Conservation (phyloP, 2,113 vertebrate genomes). For the Chaetodon auriga region DNA sequence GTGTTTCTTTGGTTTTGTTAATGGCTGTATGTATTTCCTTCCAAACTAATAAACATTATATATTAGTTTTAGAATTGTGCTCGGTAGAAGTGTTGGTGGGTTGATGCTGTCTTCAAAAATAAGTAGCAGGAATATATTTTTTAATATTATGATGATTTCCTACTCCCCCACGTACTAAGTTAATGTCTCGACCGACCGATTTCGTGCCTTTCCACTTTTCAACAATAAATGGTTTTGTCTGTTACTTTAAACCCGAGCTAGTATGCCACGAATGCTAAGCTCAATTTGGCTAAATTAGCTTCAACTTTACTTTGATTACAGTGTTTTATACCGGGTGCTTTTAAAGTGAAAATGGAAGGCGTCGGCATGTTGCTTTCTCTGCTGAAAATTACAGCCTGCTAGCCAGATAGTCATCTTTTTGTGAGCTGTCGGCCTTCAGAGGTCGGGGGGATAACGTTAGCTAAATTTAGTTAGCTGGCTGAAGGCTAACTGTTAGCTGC, state of each 20-base stretch:
- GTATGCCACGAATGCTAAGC: not conserved
- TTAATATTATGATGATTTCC: fast-evolving
- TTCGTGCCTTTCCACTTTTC: conserved; percentile 52
- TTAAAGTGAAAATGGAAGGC: conserved; percentile 47
- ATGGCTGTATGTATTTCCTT: fast-evolving
- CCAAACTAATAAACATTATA: too few relatives aligned
- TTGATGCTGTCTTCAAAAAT: fast-evolving
- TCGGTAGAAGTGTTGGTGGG: fast-evolving
- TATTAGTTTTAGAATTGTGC: fast-evolving
- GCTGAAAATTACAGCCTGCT: conserved; percentile 30
- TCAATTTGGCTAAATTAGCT: not conserved
- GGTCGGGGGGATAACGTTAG: conserved; percentile 37
- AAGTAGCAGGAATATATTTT: not conserved
- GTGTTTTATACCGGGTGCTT: conserved; percentile 29
- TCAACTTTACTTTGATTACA: not conserved
- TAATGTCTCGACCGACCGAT: conserved; percentile 1
- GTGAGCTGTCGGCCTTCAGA: conserved; percentile 37
- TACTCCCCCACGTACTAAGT: not conserved
- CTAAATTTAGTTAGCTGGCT: conserved; percentile 37
- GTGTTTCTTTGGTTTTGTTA: not conserved
- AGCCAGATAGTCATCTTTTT: conserved; percentile 39
- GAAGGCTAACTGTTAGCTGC: conserved; percentile 53
- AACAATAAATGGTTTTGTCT: conserved; percentile 55
- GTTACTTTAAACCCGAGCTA: conserved; percentile 27
- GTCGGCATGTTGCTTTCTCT: not conserved